A percentile compares a stretch with the other conserved stretches of the same genome.
phyloP scores from a whole-genome alignment of 2,888 invertebrate genomes.

The Lasioglossum leucozonium region DNA sequence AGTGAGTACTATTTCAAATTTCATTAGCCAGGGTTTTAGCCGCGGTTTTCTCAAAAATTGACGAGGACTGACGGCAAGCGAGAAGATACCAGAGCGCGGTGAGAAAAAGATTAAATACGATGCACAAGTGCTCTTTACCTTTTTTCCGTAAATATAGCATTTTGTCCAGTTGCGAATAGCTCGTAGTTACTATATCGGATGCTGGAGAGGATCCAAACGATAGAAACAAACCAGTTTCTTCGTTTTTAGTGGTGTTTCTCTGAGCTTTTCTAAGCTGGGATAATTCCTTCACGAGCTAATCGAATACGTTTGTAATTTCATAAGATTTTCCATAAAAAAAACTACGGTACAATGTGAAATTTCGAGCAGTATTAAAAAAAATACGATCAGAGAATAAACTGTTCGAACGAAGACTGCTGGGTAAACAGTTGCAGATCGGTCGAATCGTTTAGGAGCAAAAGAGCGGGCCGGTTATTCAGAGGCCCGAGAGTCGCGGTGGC shows the following conservation, averaged over 20 bases:
- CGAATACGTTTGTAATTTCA: background rate
- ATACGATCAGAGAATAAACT: background rate
- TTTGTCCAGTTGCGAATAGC: background rate
- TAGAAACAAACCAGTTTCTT: background rate
- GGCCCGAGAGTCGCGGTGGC: slow-evolving; percentile 48
- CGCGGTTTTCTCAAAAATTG: background rate
- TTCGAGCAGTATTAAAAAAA: no score
- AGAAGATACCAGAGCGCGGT: background rate
- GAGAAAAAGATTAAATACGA: background rate
- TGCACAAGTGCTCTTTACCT: background rate
- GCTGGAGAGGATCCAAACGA: no score
- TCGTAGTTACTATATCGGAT: no score
- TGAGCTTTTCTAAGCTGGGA: background rate
- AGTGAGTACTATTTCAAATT: background rate
- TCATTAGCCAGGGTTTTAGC: background rate
- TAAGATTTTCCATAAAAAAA: no score
- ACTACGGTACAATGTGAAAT: no score
- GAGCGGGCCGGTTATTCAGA: background rate
- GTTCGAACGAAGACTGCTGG: background rate
- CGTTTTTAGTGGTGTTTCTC: background rate
- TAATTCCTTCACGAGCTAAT: background rate
- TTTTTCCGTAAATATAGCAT: background rate
- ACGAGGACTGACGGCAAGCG: background rate
- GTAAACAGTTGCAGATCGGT: background rate
- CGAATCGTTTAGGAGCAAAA: background rate